Conservation (phyloP, 2,888 invertebrate species). For the Neuroscelio doddi region DNA sequence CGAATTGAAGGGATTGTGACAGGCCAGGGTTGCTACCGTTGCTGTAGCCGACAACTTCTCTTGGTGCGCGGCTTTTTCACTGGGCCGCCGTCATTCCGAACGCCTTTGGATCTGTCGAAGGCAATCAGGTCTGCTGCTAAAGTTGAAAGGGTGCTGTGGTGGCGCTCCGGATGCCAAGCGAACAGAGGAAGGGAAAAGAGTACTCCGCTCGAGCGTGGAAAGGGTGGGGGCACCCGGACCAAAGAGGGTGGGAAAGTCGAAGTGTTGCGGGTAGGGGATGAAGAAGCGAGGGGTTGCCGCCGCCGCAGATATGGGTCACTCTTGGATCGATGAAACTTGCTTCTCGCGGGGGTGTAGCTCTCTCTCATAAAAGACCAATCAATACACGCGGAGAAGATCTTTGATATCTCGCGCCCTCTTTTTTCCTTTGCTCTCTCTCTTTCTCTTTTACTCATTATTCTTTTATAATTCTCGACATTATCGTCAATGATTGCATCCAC, state of each 20-base stretch:
- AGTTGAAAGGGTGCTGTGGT: conserved; percentile 38
- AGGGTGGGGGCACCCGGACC: conserved; percentile 37
- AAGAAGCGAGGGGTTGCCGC: conserved; percentile 33
- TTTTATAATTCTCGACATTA: not conserved
- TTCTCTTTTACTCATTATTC: too few relatives aligned
- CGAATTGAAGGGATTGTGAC: conserved; percentile 71
- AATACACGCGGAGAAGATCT: conserved; percentile 54
- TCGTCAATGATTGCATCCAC: not conserved
- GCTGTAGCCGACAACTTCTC: conserved; percentile 49
- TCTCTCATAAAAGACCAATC: conserved; percentile 72
- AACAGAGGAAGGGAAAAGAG: conserved; percentile 44
- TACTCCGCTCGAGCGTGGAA: conserved; percentile 16
- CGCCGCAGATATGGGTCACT: conserved; percentile 69
- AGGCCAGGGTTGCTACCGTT: conserved; percentile 67
- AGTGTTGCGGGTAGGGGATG: conserved; percentile 39
- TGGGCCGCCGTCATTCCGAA: conserved; percentile 63
- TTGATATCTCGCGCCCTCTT: conserved; percentile 1
- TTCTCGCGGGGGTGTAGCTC: conserved; percentile 59
- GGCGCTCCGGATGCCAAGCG: conserved; percentile 42
- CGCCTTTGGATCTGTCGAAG: conserved; percentile 60
- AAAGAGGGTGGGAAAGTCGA: conserved; percentile 29
- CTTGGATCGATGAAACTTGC: conserved; percentile 68
- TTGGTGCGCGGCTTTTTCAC: conserved; percentile 59
- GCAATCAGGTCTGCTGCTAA: conserved; percentile 56
- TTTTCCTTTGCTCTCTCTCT: not conserved